A percentile compares a stretch with the other conserved stretches of the same genome.
These are phyloP conservation scores for Psittacula derbiana DNA, from an alignment of 2,797 vertebrate genomes.

Conservation along the genomic window DNA sequence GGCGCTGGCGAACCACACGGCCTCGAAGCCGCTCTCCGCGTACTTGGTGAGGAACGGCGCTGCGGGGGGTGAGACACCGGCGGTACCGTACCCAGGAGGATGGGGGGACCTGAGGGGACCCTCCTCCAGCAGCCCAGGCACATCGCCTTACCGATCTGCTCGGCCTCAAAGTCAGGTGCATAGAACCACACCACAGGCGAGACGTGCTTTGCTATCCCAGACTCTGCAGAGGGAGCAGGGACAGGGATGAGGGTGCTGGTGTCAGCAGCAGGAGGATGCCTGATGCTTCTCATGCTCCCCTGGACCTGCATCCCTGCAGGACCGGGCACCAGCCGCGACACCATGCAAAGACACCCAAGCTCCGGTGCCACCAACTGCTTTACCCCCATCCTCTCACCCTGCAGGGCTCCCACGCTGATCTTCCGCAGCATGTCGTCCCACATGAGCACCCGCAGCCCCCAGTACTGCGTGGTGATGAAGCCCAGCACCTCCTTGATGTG, in stretches of 20 bases:
- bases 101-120: fast-evolving
- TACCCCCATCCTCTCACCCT: conserved; percentile 40
- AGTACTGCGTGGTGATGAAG: conserved; percentile 50
- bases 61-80: neutral
- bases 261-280: neutral
- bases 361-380: fast-evolving
- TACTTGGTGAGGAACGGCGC: conserved; percentile 72
- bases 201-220: conserved; percentile 54
- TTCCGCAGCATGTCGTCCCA: conserved; percentile 84
- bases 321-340: fast-evolving
- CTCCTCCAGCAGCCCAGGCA: neutral
- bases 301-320: fast-evolving
- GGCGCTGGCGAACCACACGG: conserved; percentile 80
- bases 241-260: fast-evolving
- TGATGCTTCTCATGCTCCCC: neutral
- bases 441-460: conserved; percentile 71
- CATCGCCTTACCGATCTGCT: conserved; percentile 51
- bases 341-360: neutral
- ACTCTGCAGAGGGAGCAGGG: conserved; percentile 49
- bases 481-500: conserved; percentile 74
- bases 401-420: conserved; percentile 60
- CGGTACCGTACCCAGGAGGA: neutral
- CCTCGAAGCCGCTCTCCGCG: conserved; percentile 69
- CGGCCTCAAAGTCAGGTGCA: conserved; percentile 5
- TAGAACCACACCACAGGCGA: conserved; percentile 79